These are phyloP conservation scores for Lepidothrix coronata DNA, from an alignment of 2,113 vertebrate species.

Conservation along the genomic window DNA sequence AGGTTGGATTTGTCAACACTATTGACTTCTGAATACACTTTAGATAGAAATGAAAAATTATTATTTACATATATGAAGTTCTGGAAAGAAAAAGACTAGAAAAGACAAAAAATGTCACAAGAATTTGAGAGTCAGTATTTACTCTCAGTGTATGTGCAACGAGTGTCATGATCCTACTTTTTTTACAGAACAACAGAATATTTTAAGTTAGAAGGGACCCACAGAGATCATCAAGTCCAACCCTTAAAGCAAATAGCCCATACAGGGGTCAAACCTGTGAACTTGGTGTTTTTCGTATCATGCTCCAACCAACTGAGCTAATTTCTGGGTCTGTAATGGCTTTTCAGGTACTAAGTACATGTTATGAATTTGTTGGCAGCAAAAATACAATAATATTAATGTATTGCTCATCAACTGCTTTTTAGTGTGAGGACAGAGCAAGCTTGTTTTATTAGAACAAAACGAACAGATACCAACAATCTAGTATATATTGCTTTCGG, in stretches of 20 bases:
- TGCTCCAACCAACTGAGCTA: background rate
- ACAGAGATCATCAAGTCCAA: background rate
- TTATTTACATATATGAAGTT: background rate
- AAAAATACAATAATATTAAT: background rate
- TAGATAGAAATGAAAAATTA: background rate
- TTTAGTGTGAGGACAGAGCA: background rate
- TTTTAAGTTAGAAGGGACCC: background rate
- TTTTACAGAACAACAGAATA: background rate
- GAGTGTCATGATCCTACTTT: background rate
- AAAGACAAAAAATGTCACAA: background rate
- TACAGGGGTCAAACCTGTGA: rapidly evolving
- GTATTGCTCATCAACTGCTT: background rate
- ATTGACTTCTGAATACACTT: background rate
- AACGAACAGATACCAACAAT: background rate
- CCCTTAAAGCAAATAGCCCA: background rate
- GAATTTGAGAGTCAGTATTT: background rate
- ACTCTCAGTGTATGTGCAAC: background rate
- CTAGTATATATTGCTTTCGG: background rate
- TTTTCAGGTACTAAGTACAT: background rate
- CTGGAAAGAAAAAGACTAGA: background rate
- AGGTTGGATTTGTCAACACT: conserved; percentile 15
- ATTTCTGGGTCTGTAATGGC: background rate
- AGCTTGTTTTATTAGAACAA: background rate
- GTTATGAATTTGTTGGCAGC: background rate
- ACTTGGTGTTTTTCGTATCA: background rate